These are phyloP conservation scores for Danio kyathit DNA, from an alignment of 2,797 vertebrate species.

Conservation along the genomic window DNA sequence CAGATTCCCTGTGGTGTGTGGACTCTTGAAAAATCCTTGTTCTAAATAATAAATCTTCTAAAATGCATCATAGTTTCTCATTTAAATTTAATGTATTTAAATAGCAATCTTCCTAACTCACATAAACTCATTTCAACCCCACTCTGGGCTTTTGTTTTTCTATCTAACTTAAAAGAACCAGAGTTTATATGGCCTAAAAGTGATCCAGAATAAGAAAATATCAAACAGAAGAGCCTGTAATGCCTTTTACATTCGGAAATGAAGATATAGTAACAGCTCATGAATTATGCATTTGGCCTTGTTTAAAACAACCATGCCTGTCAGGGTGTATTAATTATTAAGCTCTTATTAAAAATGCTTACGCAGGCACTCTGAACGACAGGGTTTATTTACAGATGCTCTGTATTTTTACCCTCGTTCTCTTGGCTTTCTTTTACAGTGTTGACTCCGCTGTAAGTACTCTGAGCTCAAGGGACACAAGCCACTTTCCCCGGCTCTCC, in stretches of 20 bases:
- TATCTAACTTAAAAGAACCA: neutral
- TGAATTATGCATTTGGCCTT: conserved; percentile 64
- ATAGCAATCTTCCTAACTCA: neutral
- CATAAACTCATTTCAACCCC: neutral
- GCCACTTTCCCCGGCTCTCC: conserved; percentile 2
- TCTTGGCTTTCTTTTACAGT: conserved; percentile 33
- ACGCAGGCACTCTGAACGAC: conserved; percentile 55
- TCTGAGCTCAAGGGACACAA: conserved; percentile 19
- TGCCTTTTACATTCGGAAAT: conserved; percentile 43
- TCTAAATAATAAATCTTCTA: conserved; percentile 3
- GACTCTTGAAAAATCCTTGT: neutral
- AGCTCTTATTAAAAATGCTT: conserved; percentile 64
- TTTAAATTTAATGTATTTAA: conserved; percentile 24
- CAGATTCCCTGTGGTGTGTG: conserved; percentile 3
- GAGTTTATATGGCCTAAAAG: conserved; percentile 4
- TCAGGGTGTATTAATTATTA: conserved; percentile 65
- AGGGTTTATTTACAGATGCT: conserved; percentile 59
- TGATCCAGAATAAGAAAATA: neutral
- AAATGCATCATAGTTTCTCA: neutral
- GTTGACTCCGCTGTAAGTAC: conserved; percentile 26
- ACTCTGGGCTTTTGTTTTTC: neutral
- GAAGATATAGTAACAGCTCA: conserved; percentile 52
- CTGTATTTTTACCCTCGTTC: conserved; percentile 57
- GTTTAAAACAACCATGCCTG: conserved; percentile 58
- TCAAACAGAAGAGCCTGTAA: neutral